These are phyloP conservation scores for Empidonax traillii DNA, from an alignment of 2,113 vertebrate species.

Conservation along the genomic window DNA sequence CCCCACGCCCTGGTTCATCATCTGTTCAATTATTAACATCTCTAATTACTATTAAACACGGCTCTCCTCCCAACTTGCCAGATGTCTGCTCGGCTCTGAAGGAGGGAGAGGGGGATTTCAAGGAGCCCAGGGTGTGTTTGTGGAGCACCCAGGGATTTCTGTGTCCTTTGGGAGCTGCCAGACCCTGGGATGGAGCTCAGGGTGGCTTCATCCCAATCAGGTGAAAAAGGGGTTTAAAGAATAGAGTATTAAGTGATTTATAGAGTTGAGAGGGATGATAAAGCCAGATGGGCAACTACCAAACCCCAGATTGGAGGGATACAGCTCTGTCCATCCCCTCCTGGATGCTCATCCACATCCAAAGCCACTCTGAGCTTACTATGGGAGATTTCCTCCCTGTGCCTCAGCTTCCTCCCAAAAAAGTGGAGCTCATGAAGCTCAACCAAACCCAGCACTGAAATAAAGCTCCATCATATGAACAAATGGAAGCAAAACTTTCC, in stretches of 20 bases:
- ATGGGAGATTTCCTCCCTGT: rapidly evolving
- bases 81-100: not conserved
- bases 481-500: too few species aligned
- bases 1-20: not conserved
- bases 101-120: not conserved
- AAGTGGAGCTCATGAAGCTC: too few species aligned
- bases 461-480: too few species aligned
- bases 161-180: not conserved
- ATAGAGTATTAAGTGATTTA: not conserved
- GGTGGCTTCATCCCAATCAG: not conserved
- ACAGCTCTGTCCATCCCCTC: not conserved
- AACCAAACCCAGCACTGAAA: too few species aligned
- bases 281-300: not conserved
- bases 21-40: slow-evolving; percentile 33
- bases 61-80: not conserved
- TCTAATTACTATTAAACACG: slow-evolving; percentile 21
- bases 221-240: not conserved
- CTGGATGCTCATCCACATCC: not conserved
- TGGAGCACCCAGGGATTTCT: not conserved
- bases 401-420: not conserved
- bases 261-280: not conserved
- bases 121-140: not conserved
- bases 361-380: not conserved
- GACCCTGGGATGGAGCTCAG: not conserved
- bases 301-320: not conserved